phyloP scores from a whole-genome alignment of 2,888 invertebrate genomes.

The Aporophyla nigra region DNA sequence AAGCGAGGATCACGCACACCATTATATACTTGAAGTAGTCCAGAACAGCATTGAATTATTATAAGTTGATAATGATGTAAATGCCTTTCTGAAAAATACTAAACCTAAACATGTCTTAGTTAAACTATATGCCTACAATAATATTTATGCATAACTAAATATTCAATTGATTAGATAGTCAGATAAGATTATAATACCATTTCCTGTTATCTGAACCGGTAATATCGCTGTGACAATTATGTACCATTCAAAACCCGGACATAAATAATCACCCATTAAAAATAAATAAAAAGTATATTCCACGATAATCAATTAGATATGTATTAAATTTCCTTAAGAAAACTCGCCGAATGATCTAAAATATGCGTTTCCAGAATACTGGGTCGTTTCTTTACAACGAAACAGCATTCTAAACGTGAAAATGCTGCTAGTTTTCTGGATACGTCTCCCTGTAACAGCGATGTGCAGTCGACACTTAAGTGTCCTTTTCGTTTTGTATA shows the following conservation, averaged over 20 bases:
- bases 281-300: not conserved
- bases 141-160: not conserved
- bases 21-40: fast-evolving
- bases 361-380: not conserved
- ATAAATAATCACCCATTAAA: no score
- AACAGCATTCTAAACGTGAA: not conserved
- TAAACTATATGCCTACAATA: not conserved
- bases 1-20: not conserved
- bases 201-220: not conserved
- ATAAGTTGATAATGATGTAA: no score
- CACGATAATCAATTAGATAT: not conserved
- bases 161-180: not conserved
- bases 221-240: not conserved
- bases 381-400: not conserved
- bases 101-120: not conserved
- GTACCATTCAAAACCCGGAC: not conserved
- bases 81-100: no score
- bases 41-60: not conserved
- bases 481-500: not conserved
- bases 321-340: not conserved
- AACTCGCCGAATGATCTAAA: not conserved
- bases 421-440: not conserved
- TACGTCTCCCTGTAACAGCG: not conserved
- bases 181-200: not conserved
- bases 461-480: not conserved